phyloP scores from a whole-genome alignment of 1,140 invertebrate species.

The Bombus superbus region DNA sequence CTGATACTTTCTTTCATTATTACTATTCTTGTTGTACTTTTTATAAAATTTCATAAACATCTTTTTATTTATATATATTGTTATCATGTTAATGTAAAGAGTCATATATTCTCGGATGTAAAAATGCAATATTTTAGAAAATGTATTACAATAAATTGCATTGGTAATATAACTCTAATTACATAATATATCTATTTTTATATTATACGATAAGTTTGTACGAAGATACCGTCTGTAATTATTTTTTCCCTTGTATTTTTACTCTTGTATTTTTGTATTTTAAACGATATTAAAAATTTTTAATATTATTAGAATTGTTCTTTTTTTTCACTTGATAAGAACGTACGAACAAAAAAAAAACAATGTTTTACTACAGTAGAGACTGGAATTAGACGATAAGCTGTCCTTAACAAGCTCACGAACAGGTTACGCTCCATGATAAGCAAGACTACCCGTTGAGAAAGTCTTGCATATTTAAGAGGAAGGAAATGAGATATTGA shows the following conservation, averaged over 20 bases:
- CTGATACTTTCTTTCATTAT: not conserved
- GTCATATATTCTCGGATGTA: not conserved
- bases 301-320: not conserved
- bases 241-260: no score
- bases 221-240: not conserved
- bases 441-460: not conserved
- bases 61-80: conserved; percentile 23
- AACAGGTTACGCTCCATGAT: conserved; percentile 26
- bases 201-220: not conserved
- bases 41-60: not conserved
- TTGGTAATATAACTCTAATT: not conserved
- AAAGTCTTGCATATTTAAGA: conserved; percentile 27
- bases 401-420: not conserved
- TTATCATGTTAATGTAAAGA: not conserved
- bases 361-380: not conserved
- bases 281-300: not conserved
- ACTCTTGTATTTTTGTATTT: not conserved
- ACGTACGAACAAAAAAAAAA: not conserved
- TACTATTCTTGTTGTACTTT: not conserved
- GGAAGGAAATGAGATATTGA: not conserved
- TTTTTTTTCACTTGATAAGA: not conserved
- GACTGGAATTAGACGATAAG: conserved; percentile 15
- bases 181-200: not conserved
- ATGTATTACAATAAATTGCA: not conserved
- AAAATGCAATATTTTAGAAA: not conserved